Conservation (phyloP, 2,797 vertebrate genomes). For the Australoheros facetus region DNA sequence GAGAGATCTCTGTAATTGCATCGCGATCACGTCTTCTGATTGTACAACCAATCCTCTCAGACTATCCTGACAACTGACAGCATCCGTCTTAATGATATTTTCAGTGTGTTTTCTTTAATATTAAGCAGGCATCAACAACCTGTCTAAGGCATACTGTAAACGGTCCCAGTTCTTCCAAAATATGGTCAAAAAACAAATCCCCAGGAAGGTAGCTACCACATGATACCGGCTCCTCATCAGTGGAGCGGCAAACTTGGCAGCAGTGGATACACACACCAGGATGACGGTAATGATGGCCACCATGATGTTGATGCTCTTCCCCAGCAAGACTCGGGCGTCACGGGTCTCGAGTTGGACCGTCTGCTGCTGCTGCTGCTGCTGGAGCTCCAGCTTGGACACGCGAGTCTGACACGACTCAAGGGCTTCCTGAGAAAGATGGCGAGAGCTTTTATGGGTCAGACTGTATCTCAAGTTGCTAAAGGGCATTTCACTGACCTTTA, state of each 20-base stretch:
- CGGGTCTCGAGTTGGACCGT: constrained; percentile 92
- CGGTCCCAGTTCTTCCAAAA: constrained; percentile 96
- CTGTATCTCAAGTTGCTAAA: neutral
- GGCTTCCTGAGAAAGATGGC: constrained; percentile 83
- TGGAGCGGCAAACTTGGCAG: constrained; percentile 92
- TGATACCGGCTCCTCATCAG: constrained; percentile 92
- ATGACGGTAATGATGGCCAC: constrained; percentile 95
- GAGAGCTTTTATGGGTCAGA: neutral
- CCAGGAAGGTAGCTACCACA: constrained; percentile 86
- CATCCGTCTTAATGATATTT: constrained; percentile 9
- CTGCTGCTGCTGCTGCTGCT: constrained; percentile 95
- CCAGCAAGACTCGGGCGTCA: constrained; percentile 89
- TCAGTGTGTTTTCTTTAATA: neutral
- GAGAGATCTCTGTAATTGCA: constrained; percentile 22
- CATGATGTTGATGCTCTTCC: constrained; percentile 97
- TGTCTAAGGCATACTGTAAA: constrained; percentile 81
- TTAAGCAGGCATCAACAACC: constrained; percentile 86
- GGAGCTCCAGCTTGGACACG: constrained; percentile 93
- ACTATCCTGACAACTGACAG: constrained; percentile 39
- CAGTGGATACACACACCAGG: constrained; percentile 95
- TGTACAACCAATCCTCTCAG: constrained; percentile 76
- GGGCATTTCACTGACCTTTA: constrained; percentile 25
- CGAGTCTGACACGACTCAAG: constrained; percentile 96
- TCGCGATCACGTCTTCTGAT: constrained; percentile 53
- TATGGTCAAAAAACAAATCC: constrained; percentile 86